Conservation (phyloP, 2,113 vertebrate genomes). For the Nerophis ophidion region DNA sequence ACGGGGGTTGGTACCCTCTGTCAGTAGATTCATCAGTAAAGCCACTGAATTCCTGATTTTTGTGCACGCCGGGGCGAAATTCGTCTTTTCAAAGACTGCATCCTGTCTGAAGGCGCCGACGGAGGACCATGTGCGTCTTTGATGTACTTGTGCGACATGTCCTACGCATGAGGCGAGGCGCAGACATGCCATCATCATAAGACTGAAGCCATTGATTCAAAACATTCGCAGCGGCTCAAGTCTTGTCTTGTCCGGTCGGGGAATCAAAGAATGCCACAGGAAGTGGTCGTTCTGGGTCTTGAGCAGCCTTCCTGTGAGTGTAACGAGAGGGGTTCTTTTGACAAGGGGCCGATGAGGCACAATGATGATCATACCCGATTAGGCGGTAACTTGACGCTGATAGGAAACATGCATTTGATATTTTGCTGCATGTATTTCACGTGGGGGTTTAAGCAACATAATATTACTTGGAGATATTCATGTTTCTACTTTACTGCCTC, state of each 20-base stretch:
- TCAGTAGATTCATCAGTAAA: neutral
- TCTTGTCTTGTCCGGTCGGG: neutral
- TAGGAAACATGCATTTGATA: no score
- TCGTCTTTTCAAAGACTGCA: neutral
- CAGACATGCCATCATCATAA: no score
- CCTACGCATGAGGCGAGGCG: no score
- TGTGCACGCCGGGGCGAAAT: neutral
- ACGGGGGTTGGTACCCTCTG: no score
- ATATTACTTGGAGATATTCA: constrained; percentile 28
- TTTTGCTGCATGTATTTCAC: no score
- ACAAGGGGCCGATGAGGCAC: constrained; percentile 7
- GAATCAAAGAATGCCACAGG: constrained; percentile 51
- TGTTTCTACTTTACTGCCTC: constrained; percentile 12
- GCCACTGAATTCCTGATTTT: constrained; percentile 17
- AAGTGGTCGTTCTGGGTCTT: constrained; percentile 28
- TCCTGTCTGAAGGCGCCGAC: neutral
- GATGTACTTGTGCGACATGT: neutral
- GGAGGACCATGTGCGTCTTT: no score
- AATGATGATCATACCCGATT: no score
- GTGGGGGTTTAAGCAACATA: no score
- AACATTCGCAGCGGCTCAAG: no score
- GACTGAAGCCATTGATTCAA: no score
- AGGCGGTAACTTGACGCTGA: no score
- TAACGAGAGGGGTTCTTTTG: constrained; percentile 27
- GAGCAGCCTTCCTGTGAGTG: constrained; percentile 19